Conservation (phyloP, 2,113 vertebrate genomes). For the Leptocoma aspasia region DNA sequence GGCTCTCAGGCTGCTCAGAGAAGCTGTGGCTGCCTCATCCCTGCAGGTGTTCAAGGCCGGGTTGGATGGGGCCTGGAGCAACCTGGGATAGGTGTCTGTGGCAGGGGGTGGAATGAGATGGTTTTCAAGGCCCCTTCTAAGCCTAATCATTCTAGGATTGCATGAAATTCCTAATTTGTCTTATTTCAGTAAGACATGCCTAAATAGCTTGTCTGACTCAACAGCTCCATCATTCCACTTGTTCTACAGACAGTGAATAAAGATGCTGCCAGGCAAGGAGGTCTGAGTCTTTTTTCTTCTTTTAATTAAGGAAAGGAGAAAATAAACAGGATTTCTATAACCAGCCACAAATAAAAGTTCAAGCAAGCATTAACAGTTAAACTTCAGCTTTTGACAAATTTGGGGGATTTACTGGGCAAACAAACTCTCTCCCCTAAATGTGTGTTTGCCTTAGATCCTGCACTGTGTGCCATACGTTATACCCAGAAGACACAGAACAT, state of each 20-base stretch:
- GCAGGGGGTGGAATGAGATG: fast-evolving
- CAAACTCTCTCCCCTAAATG: neutral
- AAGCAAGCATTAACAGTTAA: neutral
- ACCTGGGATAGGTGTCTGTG: no score
- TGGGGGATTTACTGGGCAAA: neutral
- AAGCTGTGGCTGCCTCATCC: neutral
- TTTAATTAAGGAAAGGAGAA: neutral
- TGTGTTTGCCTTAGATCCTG: neutral
- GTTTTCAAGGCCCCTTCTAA: neutral
- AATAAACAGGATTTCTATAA: neutral
- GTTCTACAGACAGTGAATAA: neutral
- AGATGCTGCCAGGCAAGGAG: neutral
- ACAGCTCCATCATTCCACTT: neutral
- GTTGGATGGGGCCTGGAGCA: neutral
- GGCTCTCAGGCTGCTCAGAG: neutral
- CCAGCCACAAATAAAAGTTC: neutral
- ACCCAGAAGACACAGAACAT: neutral
- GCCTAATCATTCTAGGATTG: neutral
- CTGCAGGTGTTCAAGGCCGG: neutral
- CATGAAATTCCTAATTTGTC: neutral
- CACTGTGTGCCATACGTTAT: neutral
- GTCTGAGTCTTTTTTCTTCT: neutral
- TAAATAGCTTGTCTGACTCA: neutral
- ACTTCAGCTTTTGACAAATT: neutral
- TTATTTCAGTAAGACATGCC: neutral